These are phyloP conservation scores for Gila robusta DNA, from an alignment of 2,797 vertebrate species.

Conservation along the genomic window DNA sequence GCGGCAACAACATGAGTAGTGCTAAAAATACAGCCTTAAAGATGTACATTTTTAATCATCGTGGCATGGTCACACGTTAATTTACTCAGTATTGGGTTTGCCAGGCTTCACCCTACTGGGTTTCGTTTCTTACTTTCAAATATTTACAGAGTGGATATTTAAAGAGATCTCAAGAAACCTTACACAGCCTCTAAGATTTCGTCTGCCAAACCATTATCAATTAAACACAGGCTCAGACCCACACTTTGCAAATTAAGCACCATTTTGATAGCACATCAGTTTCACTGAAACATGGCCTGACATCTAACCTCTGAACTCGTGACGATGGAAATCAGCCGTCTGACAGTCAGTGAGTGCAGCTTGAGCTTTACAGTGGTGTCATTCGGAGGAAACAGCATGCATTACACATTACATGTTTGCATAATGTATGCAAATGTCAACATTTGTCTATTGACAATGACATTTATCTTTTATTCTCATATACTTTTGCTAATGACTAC, in stretches of 20 bases:
- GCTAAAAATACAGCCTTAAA: not conserved
- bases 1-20: not conserved
- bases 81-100: not conserved
- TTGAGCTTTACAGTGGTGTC: not conserved
- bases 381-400: not conserved
- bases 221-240: constrained; percentile 41
- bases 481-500: not conserved
- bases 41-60: not conserved
- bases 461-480: not conserved
- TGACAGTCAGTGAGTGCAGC: not conserved
- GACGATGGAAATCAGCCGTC: constrained; percentile 11
- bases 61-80: not conserved
- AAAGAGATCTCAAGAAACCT: constrained; percentile 50
- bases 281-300: constrained; percentile 34
- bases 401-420: not conserved
- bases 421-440: not conserved
- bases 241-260: constrained; percentile 43
- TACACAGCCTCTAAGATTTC: constrained; percentile 50
- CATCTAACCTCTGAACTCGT: constrained; percentile 13
- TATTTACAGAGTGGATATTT: constrained; percentile 50
- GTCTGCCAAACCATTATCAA: constrained; percentile 45
- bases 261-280: constrained; percentile 40
- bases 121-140: constrained; percentile 35
- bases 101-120: not conserved
- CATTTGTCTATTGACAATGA: not conserved